Evolutionary conservation across 2,888 invertebrate genomes (phyloP), one percentile per base, ranked within the genome.

Genomic region (Cetonia aurata): DNA sequence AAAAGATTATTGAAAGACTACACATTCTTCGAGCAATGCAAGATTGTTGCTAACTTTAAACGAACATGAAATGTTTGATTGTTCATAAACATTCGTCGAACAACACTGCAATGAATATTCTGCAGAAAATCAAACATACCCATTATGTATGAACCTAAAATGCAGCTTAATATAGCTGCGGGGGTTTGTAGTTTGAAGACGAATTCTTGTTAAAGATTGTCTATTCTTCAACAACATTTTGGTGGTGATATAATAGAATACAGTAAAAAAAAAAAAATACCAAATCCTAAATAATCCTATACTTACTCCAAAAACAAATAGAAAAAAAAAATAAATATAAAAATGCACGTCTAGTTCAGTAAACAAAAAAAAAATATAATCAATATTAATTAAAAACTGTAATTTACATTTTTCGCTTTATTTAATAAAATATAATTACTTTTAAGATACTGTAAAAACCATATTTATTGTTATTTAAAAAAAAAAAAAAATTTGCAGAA

Each of bases 281-380:
- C 31, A 13, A 31, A 6, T 12, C 53, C 31, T 53, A n/a, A 31
- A 31, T 12, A 25, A 53, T 15, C 15, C 12, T 53, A 8, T 12
- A 6, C 6, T 25, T 53, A 3, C 25, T 31, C 13, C n/a, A 10
- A n/a, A n/a, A 19, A 25, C 4, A 25, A 25, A 25, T 3, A 25
- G 4, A 25, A 3, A 25, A 4, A 25, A 25, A 25, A 25, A 3
- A 25, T 25, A 33, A 33, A 33, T 6, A 33, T 9, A 4, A 55
- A 56, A 33, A 33, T 56, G 37, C 37, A 8, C 33, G 15, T 56
- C 55, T 15, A 33, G 9, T 33, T n/a, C 31, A 55, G 12, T 31
- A 56, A 56, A 56, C 8, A 53, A 25, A 53, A 53, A 25, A 53
- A 19, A 25, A 53, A 53, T 13, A 31, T 31, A 4, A 9, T 37